Percentiles rank a stretch among this genome's conserved stretches.
Evolutionary conservation across 1,140 invertebrate genomes (phyloP).

Genomic region (Calosoma granatense): DNA sequence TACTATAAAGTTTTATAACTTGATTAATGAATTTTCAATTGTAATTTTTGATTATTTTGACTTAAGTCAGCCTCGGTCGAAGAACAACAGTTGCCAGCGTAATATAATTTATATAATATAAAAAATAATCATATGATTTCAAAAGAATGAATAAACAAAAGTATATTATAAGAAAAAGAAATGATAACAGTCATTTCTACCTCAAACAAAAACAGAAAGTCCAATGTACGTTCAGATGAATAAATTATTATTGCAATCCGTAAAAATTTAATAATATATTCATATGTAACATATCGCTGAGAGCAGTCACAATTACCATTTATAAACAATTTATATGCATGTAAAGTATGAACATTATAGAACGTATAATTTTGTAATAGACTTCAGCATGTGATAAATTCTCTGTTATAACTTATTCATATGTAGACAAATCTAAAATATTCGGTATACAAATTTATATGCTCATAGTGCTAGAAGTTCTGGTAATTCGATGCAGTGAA

Average conservation of each 20-base stretch:
- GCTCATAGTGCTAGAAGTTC: no score
- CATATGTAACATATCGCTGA: not conserved
- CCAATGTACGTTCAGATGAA: not conserved
- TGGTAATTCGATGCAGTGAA: no score
- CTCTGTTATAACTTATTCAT: not conserved
- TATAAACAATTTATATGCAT: not conserved
- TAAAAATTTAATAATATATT: not conserved
- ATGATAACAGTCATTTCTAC: no score
- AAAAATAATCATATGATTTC: not conserved
- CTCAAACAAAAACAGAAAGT: not conserved
- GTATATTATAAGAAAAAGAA: no score
- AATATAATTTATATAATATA: no score
- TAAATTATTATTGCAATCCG: not conserved
- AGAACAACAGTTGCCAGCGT: no score
- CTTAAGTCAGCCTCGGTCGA: not conserved
- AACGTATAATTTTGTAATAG: not conserved
- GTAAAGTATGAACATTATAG: not conserved
- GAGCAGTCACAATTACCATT: not conserved
- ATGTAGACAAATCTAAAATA: not conserved
- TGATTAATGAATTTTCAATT: not conserved
- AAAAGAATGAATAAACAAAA: not conserved
- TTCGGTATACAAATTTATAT: no score
- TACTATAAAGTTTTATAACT: not conserved
- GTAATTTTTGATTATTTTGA: not conserved
- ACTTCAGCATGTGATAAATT: not conserved